Base-by-base conservation (phyloP, 1,140 invertebrate species). In the Bombus turneri region DNA sequence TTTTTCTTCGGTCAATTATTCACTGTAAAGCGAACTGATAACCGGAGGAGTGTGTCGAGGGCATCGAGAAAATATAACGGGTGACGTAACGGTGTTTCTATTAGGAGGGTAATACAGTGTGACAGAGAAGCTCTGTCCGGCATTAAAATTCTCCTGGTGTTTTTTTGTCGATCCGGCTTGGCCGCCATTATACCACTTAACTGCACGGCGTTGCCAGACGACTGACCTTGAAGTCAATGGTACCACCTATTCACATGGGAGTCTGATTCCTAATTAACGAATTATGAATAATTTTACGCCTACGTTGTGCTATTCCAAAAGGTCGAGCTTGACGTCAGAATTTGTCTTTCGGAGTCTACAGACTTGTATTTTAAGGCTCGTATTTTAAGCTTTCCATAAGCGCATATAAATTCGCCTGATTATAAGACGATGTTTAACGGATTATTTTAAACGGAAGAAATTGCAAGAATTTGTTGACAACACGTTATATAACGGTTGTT, bases 11-110 rank as follows among this genome's bases (percentile, higher is more conserved):
- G 3, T 37, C 39, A 71, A 81, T 81, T 75, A 82, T 82, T 34
- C 68, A 12, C 4, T 22, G n/a, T 53, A 59, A 69, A 82, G 64
- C 41, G 59, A 83, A 86, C 78, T 77, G 82, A 83, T 74, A 43
- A 76, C 43, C 59, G 31, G 31, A 22, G 53, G 39, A 62, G 13
- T 41, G 69, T 37, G 31, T 53, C 47, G 47, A 22, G 53, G 43
- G 62, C 62, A 57, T 71, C 66, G 81, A 81, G 84, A 88, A 90
- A 91, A 91, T 82, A 66, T 91, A 91, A 91, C 90, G 89, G 90
- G 77, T 86, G 84, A 83, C 68, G 77, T 91, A 91, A 91, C 91
- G 91, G 91, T 91, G 86, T 89, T 84, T 81, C 87, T 82, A 90
- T 90, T 88, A 82, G 86, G 84, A 64, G 81, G 47, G 86, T 87